Percentiles rank a stretch among this genome's conserved stretches.
Conservation (phyloP, 1,140 invertebrate species). For the Papilio polytes region DNA sequence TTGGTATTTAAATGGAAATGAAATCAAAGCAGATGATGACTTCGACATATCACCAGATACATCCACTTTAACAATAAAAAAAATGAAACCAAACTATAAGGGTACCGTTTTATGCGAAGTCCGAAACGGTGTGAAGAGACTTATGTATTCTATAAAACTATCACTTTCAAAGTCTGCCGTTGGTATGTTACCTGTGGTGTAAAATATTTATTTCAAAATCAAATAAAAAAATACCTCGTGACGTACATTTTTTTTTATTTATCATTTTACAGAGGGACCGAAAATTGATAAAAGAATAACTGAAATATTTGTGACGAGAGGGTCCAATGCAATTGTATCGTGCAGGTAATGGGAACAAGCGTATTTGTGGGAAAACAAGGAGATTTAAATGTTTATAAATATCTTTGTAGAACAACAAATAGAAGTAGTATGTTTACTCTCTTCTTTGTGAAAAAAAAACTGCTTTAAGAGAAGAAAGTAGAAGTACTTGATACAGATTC, state of each 20-base stretch:
- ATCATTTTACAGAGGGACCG: conserved; percentile 3
- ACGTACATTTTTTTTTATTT: background rate
- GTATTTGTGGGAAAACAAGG: background rate
- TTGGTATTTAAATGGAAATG: conserved; percentile 43
- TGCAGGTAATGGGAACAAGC: background rate
- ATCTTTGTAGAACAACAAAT: too few relatives aligned
- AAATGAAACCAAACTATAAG: conserved; percentile 38
- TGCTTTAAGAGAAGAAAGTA: background rate
- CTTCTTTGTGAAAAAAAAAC: background rate
- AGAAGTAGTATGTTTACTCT: too few relatives aligned
- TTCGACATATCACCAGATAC: conserved; percentile 40
- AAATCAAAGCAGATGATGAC: conserved; percentile 23
- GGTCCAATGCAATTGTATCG: background rate
- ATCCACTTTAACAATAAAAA: conserved; percentile 42
- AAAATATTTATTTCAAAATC: background rate
- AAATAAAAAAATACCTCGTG: background rate
- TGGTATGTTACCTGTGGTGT: conserved; percentile 39
- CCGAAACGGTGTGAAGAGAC: conserved; percentile 35
- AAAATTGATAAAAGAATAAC: conserved; percentile 25
- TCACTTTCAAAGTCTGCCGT: conserved; percentile 40
- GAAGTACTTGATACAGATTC: background rate
- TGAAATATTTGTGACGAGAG: background rate
- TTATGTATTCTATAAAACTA: conserved; percentile 37
- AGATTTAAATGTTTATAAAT: background rate
- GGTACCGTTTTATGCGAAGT: conserved; percentile 44